A percentile compares a stretch with the other conserved stretches of the same genome.
Conservation (phyloP, 2,888 invertebrate genomes). For the Cyaniris semiargus region DNA sequence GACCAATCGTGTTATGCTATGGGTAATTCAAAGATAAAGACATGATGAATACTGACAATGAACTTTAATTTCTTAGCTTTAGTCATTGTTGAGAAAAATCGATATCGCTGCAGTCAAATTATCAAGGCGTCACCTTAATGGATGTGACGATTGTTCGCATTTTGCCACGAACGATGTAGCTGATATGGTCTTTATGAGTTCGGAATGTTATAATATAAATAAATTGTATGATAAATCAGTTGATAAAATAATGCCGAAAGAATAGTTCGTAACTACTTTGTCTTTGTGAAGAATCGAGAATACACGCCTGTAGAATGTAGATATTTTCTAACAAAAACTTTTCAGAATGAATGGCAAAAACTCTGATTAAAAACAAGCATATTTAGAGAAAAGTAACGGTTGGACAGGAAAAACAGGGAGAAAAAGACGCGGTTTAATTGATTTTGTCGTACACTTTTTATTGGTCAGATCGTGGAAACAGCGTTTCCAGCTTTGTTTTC, state of each 20-base stretch:
- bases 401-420: slow-evolving; percentile 9
- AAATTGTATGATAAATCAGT: too few relatives aligned
- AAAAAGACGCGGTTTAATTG: slow-evolving; percentile 21
- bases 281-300: background rate
- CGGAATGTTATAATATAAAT: background rate
- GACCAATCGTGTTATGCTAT: too few relatives aligned
- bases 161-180: background rate
- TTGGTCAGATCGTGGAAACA: slow-evolving; percentile 26
- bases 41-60: too few relatives aligned
- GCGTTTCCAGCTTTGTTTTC: slow-evolving; percentile 28
- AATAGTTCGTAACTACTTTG: background rate
- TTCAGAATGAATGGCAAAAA: background rate
- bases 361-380: slow-evolving; percentile 21
- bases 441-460: slow-evolving; percentile 25
- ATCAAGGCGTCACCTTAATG: too few relatives aligned
- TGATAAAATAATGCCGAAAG: too few relatives aligned
- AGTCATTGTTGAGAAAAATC: too few relatives aligned
- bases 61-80: too few relatives aligned
- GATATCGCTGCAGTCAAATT: too few relatives aligned
- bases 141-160: slow-evolving; percentile 30
- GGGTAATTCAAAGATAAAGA: too few relatives aligned
- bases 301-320: too few relatives aligned
- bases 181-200: background rate
- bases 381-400: slow-evolving; percentile 20
- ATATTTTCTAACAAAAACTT: background rate